A percentile compares a stretch with the other conserved stretches of the same genome.
These are phyloP conservation scores for Spermophilus dauricus DNA, from an alignment of 2,113 vertebrate genomes.

Conservation along the genomic window DNA sequence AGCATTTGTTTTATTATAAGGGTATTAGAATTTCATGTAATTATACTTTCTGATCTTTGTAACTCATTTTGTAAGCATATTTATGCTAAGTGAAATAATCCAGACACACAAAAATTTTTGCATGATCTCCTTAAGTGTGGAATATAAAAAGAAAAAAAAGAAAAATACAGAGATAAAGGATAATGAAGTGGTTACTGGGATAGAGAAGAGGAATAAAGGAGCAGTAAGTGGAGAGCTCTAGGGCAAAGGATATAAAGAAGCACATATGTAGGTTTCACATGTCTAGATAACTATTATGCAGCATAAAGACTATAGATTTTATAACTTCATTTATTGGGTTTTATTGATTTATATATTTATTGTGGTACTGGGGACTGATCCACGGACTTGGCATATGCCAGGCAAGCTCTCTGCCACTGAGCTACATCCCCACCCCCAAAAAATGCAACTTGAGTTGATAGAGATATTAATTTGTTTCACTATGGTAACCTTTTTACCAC, in stretches of 20 bases:
- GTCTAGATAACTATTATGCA: not conserved
- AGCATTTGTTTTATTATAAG: not conserved
- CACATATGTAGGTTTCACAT: not conserved
- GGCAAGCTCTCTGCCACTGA: too few relatives aligned
- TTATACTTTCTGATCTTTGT: not conserved
- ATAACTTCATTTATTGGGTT: not conserved
- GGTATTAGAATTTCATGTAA: not conserved
- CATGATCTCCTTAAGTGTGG: not conserved
- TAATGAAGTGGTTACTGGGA: not conserved
- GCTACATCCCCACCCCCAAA: not conserved
- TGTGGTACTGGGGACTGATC: too few relatives aligned
- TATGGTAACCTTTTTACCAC: not conserved
- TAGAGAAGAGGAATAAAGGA: accelerated
- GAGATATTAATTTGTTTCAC: not conserved
- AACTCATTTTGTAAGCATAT: conserved; percentile 21
- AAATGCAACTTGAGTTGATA: not conserved
- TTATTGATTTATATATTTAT: too few relatives aligned
- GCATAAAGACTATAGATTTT: not conserved
- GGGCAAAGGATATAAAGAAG: not conserved
- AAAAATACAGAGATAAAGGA: not conserved
- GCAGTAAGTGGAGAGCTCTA: not conserved
- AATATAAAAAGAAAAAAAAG: not conserved
- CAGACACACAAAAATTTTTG: not conserved
- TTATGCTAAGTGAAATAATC: not conserved
- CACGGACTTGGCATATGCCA: too few relatives aligned